Percentiles rank a stretch among this genome's conserved stretches.
Evolutionary conservation across 2,888 invertebrate species (phyloP).

Genomic region (Cylindroiulus punctatus): DNA sequence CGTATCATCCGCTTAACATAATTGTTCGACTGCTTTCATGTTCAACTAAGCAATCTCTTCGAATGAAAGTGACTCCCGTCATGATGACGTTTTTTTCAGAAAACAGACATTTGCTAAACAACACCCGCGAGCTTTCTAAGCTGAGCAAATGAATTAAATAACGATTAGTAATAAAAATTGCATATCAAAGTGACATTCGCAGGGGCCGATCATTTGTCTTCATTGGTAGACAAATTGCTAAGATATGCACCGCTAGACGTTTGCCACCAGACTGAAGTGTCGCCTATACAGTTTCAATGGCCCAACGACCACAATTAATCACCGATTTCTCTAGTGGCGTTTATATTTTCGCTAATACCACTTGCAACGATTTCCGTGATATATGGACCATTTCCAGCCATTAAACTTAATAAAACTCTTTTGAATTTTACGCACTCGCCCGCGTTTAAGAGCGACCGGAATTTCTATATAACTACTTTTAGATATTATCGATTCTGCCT

Average conservation of each 20-base stretch:
- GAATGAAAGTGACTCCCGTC: background rate
- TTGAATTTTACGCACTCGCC: constrained; percentile 31
- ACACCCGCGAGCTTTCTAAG: background rate
- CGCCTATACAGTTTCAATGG: constrained; percentile 11
- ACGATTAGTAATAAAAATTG: constrained; percentile 7
- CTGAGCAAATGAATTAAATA: constrained; percentile 28
- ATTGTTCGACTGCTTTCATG: background rate
- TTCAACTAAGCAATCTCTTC: background rate
- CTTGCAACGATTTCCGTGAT: constrained; percentile 44
- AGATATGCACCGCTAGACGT: background rate
- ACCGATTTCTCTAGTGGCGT: constrained; percentile 34
- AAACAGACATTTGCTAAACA: constrained; percentile 15
- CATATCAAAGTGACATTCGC: background rate
- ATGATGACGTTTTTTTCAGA: background rate
- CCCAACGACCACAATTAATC: constrained; percentile 50
- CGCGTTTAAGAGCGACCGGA: background rate
- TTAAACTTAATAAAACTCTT: constrained; percentile 52
- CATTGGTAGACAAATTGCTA: constrained; percentile 6
- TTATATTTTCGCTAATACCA: constrained; percentile 50
- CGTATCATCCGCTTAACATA: too few relatives aligned
- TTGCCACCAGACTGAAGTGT: background rate
- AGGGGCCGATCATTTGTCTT: constrained; percentile 39
- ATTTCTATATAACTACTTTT: constrained; percentile 34
- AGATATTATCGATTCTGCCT: constrained; percentile 44
- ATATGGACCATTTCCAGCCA: constrained; percentile 50